These are phyloP conservation scores for Coracias cyanogaster DNA, from an alignment of 2,797 vertebrate species.

Conservation along the genomic window DNA sequence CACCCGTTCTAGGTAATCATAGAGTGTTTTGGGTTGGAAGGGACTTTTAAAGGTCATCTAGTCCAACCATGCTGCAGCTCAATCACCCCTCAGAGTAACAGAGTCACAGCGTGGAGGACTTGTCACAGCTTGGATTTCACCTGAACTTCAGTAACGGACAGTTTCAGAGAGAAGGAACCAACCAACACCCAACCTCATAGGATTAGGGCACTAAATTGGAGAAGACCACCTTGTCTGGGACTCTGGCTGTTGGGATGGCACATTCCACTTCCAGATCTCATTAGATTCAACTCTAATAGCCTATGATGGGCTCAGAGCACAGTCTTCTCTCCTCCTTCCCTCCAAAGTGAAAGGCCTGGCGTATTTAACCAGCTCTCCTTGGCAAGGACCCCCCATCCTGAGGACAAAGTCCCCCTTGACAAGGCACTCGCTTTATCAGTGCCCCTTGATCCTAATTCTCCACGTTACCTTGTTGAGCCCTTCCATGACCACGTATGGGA, in stretches of 20 bases:
- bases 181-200: rapidly evolving
- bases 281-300: rapidly evolving
- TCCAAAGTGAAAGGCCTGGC: rapidly evolving
- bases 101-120: neutral
- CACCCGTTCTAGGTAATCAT: no score
- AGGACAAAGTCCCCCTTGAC: neutral
- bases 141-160: neutral
- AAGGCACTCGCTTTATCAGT: neutral
- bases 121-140: neutral
- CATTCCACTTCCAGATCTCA: neutral
- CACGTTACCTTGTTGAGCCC: slow-evolving; percentile 93
- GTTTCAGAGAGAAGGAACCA: neutral
- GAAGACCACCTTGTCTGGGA: neutral
- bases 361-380: neutral
- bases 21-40: neutral
- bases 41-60: neutral
- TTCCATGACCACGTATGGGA: slow-evolving; percentile 98
- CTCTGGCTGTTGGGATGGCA: neutral
- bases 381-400: rapidly evolving
- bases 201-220: no score
- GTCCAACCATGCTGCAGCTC: neutral
- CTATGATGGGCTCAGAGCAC: neutral
- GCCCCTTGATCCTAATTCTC: neutral
- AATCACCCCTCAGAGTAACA: no score
- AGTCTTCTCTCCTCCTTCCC: neutral